Conservation (phyloP, 2,113 vertebrate species). For the Zosterops pallidus region DNA sequence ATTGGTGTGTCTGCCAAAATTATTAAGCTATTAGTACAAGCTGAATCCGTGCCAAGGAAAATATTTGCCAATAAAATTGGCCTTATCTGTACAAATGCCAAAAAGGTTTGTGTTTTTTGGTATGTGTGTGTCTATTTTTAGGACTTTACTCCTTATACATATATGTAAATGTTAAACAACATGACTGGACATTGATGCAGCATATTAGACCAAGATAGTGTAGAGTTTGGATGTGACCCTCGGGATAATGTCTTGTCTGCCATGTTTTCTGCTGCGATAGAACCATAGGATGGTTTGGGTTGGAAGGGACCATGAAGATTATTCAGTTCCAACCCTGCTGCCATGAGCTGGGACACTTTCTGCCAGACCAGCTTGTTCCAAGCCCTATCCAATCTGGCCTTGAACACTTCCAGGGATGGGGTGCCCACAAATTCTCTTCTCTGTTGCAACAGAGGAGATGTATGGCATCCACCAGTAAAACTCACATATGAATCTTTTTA, state of each 20-base stretch:
- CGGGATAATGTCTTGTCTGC: neutral
- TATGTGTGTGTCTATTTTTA: neutral
- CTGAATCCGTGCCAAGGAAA: conserved; percentile 28
- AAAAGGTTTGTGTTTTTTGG: conserved; percentile 43
- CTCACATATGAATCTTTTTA: neutral
- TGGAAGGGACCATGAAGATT: neutral
- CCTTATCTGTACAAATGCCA: conserved; percentile 50
- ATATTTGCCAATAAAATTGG: conserved; percentile 33
- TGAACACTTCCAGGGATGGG: neutral
- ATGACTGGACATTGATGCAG: neutral
- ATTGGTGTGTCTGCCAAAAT: conserved; percentile 38
- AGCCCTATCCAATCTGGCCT: neutral
- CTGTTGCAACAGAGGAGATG: accelerated
- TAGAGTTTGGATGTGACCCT: neutral
- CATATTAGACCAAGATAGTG: neutral
- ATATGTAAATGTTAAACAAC: neutral
- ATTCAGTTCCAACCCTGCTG: neutral
- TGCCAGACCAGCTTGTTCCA: neutral
- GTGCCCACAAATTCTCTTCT: neutral
- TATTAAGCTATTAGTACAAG: conserved; percentile 34
- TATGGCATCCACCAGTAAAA: neutral
- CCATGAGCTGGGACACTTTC: neutral
- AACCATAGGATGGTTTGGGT: neutral
- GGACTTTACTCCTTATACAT: neutral
- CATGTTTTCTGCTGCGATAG: neutral